Conservation (phyloP, 2,888 invertebrate species). For the Idaea biselata region DNA sequence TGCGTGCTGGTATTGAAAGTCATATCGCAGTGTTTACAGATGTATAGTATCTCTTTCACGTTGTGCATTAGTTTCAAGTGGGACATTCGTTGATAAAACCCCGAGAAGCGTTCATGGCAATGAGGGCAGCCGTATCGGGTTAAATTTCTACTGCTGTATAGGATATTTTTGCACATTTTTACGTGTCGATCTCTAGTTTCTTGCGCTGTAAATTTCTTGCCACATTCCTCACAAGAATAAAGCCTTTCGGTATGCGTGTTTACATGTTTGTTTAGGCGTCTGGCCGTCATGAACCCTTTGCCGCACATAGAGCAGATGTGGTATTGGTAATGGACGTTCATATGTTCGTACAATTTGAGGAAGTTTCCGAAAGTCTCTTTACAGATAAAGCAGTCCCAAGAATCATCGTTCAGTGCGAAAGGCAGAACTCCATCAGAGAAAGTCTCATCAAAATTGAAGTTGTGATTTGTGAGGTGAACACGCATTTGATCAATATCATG, state of each 20-base stretch:
- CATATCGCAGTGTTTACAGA: constrained; percentile 58
- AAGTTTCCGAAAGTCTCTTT: constrained; percentile 63
- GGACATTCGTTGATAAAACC: constrained; percentile 65
- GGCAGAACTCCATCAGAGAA: constrained; percentile 69
- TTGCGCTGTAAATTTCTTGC: constrained; percentile 57
- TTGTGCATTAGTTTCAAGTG: constrained; percentile 65
- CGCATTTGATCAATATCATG: constrained; percentile 50
- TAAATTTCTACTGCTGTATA: constrained; percentile 44
- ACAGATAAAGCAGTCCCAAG: constrained; percentile 65
- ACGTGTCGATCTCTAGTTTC: constrained; percentile 66
- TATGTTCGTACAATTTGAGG: constrained; percentile 69
- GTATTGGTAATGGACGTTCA: constrained; percentile 71
- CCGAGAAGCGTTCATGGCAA: constrained; percentile 61
- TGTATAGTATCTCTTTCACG: constrained; percentile 59
- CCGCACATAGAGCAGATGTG: constrained; percentile 71
- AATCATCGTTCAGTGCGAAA: constrained; percentile 60
- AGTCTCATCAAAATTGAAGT: constrained; percentile 48
- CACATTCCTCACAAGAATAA: constrained; percentile 68
- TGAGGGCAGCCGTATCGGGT: constrained; percentile 69
- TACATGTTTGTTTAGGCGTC: constrained; percentile 65
- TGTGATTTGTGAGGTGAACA: constrained; percentile 57
- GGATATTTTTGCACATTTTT: constrained; percentile 41
- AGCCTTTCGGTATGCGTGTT: constrained; percentile 64
- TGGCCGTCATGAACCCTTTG: constrained; percentile 70
- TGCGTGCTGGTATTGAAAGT: constrained; percentile 67